phyloP scores from a whole-genome alignment of 2,113 vertebrate genomes.

The Anolis sagrei region DNA sequence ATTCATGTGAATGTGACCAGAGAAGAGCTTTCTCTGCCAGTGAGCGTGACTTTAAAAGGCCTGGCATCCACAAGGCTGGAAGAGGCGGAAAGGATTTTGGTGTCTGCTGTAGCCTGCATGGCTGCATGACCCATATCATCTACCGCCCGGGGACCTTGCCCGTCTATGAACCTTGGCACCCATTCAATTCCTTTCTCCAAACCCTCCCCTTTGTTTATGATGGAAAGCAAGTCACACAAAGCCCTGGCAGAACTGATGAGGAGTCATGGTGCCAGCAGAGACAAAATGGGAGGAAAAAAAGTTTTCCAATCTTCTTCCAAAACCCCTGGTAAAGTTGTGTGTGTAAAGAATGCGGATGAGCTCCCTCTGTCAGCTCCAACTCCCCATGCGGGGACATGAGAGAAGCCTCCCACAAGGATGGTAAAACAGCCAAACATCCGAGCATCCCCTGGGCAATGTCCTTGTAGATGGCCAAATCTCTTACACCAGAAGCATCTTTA shows the following conservation, averaged over 20 bases:
- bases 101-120: not conserved
- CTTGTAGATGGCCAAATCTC: too few relatives aligned
- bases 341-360: too few relatives aligned
- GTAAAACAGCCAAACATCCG: too few relatives aligned
- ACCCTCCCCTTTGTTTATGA: rapidly evolving
- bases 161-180: not conserved
- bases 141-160: not conserved
- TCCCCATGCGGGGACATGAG: too few relatives aligned
- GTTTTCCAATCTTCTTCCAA: not conserved
- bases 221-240: not conserved
- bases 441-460: too few relatives aligned
- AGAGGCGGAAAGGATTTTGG: rapidly evolving
- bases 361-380: too few relatives aligned
- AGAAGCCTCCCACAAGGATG: too few relatives aligned
- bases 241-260: too few relatives aligned
- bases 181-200: not conserved
- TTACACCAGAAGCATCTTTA: too few relatives aligned
- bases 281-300: not conserved
- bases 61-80: rapidly evolving
- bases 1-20: not conserved
- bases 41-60: not conserved
- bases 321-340: not conserved
- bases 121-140: not conserved
- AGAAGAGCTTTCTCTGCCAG: not conserved
- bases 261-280: not conserved